Evolutionary conservation across 92 coral and sea anemone genomes (phyloP).

Genomic region (Scolanthus callimorphus): DNA sequence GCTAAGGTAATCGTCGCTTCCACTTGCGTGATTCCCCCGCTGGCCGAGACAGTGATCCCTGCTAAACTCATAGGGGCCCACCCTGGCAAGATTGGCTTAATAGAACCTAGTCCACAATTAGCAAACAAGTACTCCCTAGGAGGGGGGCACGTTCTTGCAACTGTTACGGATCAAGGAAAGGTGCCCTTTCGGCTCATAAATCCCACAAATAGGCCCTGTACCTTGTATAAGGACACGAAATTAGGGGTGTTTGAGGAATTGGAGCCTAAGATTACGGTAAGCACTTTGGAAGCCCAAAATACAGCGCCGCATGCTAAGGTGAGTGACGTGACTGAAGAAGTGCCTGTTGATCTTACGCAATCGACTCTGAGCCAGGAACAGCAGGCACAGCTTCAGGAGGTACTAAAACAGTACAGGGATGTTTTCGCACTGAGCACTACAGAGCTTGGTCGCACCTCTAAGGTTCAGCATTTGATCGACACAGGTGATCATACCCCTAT

Average conservation of each 20-base stretch:
- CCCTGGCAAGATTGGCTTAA: constrained; percentile 24
- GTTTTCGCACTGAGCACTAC: constrained; percentile 20
- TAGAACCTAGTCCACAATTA: constrained; percentile 22
- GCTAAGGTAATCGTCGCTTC: constrained; percentile 5
- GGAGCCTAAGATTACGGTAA: not conserved
- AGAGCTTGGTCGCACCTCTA: constrained; percentile 33
- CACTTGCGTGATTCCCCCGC: constrained; percentile 35
- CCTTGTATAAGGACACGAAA: not conserved
- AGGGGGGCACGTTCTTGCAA: not conserved
- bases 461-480: constrained; percentile 29
- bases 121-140: not conserved
- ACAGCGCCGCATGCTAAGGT: not conserved
- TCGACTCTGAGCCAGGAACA: constrained; percentile 10
- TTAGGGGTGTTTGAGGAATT: not conserved
- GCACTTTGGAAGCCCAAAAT: not conserved
- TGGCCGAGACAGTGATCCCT: constrained; percentile 38
- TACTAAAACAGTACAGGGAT: constrained; percentile 29
- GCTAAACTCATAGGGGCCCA: constrained; percentile 11
- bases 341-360: not conserved
- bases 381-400: not conserved
- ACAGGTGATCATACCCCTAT: too few species aligned
- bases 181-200: constrained; percentile 23
- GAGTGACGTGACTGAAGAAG: not conserved
- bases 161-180: constrained; percentile 5
- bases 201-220: not conserved